Evolutionary conservation across 2,888 invertebrate species (phyloP).

Genomic region (Cataglyphis rosenhaueri): DNA sequence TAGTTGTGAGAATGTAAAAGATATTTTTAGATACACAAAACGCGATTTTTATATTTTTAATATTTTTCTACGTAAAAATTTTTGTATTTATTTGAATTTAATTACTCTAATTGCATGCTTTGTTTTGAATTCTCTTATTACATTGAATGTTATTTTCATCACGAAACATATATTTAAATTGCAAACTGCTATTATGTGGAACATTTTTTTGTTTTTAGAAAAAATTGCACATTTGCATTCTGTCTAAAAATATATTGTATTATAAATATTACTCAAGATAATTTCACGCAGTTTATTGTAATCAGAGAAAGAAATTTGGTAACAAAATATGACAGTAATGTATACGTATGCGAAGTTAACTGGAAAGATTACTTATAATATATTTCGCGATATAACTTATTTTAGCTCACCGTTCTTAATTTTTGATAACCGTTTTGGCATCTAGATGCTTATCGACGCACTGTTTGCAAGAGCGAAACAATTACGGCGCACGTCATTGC

Average conservation of each 20-base stretch:
- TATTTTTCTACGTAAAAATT: neutral
- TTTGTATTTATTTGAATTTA: neutral
- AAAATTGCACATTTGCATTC: no score
- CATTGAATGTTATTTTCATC: neutral
- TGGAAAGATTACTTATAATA: neutral
- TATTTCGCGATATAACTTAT: neutral
- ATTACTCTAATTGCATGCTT: neutral
- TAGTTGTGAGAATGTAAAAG: neutral
- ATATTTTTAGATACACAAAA: neutral
- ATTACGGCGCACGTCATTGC: conserved; percentile 9
- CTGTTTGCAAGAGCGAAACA: neutral
- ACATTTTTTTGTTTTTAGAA: neutral
- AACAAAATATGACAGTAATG: neutral
- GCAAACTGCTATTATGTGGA: neutral
- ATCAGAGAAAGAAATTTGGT: neutral
- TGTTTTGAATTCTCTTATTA: neutral
- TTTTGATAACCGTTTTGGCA: conserved; percentile 11
- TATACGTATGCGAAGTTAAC: neutral
- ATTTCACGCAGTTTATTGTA: neutral
- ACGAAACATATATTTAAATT: neutral
- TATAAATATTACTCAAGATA: neutral
- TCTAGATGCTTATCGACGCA: conserved; percentile 11
- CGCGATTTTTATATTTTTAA: neutral
- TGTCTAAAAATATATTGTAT: no score
- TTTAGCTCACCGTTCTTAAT: conserved; percentile 1